These are phyloP conservation scores for Chironex yamaguchii DNA, from an alignment of 30 jellyfish, hydroid and myxozoan species.

Conservation along the genomic window DNA sequence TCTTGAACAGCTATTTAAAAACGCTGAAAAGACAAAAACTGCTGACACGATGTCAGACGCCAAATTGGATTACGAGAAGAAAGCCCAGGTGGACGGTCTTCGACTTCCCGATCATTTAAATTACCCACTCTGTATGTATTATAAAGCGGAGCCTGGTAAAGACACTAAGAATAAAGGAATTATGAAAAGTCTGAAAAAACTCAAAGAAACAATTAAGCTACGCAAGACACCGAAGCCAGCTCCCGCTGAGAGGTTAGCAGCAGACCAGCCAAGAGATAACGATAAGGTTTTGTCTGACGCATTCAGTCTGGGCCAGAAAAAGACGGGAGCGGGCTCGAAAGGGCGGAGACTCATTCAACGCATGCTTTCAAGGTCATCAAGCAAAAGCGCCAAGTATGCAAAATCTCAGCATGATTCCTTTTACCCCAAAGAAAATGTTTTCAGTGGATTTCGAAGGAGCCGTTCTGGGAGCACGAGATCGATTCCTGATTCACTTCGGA, in stretches of 20 bases:
- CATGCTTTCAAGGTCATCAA: constrained; percentile 6
- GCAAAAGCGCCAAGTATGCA: not conserved
- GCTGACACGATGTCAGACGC: not conserved
- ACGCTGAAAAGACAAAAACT: constrained; percentile 43
- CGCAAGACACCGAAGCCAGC: constrained; percentile 1
- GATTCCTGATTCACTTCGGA: constrained; percentile 54
- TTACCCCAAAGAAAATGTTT: too few species aligned
- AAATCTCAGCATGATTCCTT: constrained; percentile 9
- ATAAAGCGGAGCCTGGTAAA: constrained; percentile 27
- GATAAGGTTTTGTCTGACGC: not conserved
- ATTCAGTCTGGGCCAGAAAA: constrained; percentile 8
- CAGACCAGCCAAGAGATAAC: not conserved
- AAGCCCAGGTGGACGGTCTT: not conserved
- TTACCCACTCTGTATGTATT: constrained; percentile 66
- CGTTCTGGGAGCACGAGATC: constrained; percentile 72
- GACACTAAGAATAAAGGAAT: constrained; percentile 39
- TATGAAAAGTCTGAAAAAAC: constrained; percentile 46
- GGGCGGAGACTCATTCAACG: constrained; percentile 33
- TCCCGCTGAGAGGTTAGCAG: not conserved
- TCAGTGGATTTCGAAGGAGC: constrained; percentile 53
- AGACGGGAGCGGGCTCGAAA: constrained; percentile 53
- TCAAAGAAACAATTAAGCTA: constrained; percentile 20
- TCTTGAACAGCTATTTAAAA: constrained; percentile 56
- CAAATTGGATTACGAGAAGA: not conserved
- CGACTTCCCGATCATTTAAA: constrained; percentile 62